Percentiles rank a stretch among this genome's conserved stretches.
phyloP scores from a whole-genome alignment of 1,140 invertebrate genomes.

The Hyles vespertilio region DNA sequence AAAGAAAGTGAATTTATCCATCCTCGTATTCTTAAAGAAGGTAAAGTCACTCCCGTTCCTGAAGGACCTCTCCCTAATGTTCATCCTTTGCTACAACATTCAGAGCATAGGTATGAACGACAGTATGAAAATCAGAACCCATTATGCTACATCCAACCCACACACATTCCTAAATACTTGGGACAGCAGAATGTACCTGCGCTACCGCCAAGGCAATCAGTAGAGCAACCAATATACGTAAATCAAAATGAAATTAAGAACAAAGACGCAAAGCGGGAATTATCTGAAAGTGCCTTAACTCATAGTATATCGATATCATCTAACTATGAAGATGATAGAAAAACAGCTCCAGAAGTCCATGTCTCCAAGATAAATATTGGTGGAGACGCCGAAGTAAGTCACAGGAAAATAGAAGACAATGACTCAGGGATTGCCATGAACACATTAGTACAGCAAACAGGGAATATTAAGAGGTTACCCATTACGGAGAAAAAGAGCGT shows the following conservation, averaged over 20 bases:
- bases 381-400: constrained; percentile 44
- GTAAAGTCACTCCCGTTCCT: constrained; percentile 64
- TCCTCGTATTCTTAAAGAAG: constrained; percentile 65
- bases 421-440: constrained; percentile 86
- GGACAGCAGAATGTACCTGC: constrained; percentile 71
- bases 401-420: constrained; percentile 78
- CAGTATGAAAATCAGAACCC: constrained; percentile 77
- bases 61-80: constrained; percentile 73
- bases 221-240: constrained; percentile 64
- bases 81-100: constrained; percentile 84
- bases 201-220: constrained; percentile 50
- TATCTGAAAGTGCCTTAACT: constrained; percentile 61
- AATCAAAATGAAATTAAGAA: constrained; percentile 67
- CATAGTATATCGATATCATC: constrained; percentile 68
- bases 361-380: constrained; percentile 71
- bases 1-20: constrained; percentile 72
- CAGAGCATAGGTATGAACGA: constrained; percentile 84
- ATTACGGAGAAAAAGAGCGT: constrained; percentile 94
- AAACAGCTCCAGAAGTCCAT: constrained; percentile 54
- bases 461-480: constrained; percentile 79
- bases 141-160: constrained; percentile 80
- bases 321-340: constrained; percentile 53
- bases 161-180: constrained; percentile 80
- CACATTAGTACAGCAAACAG: constrained; percentile 69
- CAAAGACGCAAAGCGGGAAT: constrained; percentile 41